Conservation (phyloP, 2,113 vertebrate species). For the Megaceryle maxima region DNA sequence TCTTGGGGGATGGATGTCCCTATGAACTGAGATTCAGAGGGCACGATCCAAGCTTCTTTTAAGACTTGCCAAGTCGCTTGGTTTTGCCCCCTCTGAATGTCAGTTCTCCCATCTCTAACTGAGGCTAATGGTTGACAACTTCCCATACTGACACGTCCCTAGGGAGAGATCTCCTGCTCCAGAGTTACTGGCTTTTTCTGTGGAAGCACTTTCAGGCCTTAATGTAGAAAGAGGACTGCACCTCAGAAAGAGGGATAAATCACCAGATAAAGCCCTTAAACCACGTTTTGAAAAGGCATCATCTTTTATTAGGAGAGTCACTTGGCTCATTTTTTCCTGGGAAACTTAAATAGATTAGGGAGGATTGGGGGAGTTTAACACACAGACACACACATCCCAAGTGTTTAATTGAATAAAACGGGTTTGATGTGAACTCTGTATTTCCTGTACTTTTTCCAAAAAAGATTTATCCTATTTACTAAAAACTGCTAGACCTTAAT, state of each 20-base stretch:
- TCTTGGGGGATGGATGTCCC: background rate
- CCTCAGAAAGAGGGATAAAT: background rate
- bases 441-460: background rate
- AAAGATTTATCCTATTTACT: background rate
- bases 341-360: background rate
- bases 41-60: background rate
- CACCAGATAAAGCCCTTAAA: background rate
- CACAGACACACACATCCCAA: background rate
- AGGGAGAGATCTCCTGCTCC: background rate
- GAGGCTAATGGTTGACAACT: background rate
- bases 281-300: background rate
- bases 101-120: background rate
- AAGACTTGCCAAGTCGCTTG: background rate
- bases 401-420: background rate
- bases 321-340: background rate
- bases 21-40: background rate
- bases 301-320: background rate
- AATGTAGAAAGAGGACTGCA: background rate
- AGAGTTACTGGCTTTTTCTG: background rate
- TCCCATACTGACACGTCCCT: background rate
- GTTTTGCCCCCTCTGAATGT: background rate
- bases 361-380: background rate
- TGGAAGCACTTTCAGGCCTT: background rate
- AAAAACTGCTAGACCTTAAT: background rate
- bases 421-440: background rate